Evolutionary conservation across 2,113 vertebrate species (phyloP).

Genomic region (Albula glossodonta): DNA sequence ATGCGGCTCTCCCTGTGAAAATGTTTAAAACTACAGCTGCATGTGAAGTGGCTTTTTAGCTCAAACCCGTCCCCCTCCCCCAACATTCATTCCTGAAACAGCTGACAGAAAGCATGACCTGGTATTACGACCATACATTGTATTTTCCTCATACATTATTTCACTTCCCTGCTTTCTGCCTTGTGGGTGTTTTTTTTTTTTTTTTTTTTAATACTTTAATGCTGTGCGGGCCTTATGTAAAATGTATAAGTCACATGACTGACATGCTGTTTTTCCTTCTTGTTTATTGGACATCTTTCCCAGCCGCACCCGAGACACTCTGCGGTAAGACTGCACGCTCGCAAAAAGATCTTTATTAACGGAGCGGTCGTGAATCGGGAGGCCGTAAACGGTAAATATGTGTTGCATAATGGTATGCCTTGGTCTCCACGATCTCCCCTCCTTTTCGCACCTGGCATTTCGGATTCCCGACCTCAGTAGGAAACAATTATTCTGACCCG

Average conservation of each 20-base stretch:
- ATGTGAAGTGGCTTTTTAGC: neutral
- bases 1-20: neutral
- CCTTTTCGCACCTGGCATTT: neutral
- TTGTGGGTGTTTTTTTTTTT: neutral
- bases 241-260: neutral
- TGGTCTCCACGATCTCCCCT: neutral
- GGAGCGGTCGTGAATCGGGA: neutral
- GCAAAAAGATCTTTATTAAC: neutral
- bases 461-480: neutral
- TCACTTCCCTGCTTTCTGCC: neutral
- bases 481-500: neutral
- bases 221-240: neutral
- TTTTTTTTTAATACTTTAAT: neutral
- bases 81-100: neutral
- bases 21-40: neutral
- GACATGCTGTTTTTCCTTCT: neutral
- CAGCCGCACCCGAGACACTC: neutral
- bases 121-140: neutral
- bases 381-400: neutral
- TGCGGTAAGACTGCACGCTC: neutral
- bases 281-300: constrained; percentile 10
- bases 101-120: neutral
- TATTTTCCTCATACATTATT: constrained; percentile 1
- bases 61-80: neutral
- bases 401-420: too few relatives aligned